phyloP scores from a whole-genome alignment of 92 coral and sea anemone genomes.

The Montipora capitata region DNA sequence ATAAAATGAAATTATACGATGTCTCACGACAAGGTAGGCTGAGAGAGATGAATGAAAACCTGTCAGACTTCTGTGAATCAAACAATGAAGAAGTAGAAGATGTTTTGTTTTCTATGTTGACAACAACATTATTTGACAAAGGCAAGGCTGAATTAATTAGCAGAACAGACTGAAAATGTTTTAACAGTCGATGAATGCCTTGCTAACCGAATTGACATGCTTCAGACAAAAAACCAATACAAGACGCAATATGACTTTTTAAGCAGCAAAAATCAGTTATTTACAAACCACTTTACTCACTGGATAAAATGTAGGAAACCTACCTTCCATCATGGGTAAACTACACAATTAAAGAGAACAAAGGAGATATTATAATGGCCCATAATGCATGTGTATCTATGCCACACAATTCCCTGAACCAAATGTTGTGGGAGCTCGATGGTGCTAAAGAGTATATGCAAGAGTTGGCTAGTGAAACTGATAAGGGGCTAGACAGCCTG shows the following conservation, averaged over 20 bases:
- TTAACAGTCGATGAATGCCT: conserved; percentile 49
- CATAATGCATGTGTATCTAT: conserved; percentile 3
- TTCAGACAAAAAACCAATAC: conserved; percentile 35
- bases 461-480: conserved; percentile 9
- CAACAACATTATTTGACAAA: neutral
- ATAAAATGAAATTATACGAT: conserved; percentile 41
- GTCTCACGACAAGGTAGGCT: conserved; percentile 42
- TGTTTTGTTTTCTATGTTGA: conserved; percentile 48
- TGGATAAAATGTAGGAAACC: conserved; percentile 28
- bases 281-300: neutral
- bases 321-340: conserved; percentile 44
- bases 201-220: conserved; percentile 41
- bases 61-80: conserved; percentile 28
- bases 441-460: neutral
- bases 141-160: no score
- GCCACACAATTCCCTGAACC: neutral
- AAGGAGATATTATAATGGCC: neutral
- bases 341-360: conserved; percentile 7
- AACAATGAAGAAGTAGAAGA: conserved; percentile 38
- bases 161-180: conserved; percentile 33
- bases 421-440: no score
- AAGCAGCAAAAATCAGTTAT: no score
- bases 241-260: no score
- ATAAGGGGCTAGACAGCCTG: neutral
- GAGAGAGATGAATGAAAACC: conserved; percentile 5